Evolutionary conservation across 2,113 vertebrate species (phyloP).

Genomic region (Enhydra lutris): DNA sequence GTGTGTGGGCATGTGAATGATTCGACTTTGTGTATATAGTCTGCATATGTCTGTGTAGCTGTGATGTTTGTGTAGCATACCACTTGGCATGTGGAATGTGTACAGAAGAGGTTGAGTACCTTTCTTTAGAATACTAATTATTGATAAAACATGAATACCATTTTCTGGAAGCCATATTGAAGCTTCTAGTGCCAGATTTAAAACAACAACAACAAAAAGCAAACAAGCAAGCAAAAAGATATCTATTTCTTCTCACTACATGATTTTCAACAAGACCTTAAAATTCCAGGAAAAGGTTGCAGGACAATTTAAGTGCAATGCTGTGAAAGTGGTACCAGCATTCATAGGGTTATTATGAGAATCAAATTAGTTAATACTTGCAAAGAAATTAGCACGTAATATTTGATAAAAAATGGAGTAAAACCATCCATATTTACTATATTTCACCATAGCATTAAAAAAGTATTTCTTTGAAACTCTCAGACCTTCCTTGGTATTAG

Average conservation of each 20-base stretch:
- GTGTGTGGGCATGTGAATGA: background rate
- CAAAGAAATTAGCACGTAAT: background rate
- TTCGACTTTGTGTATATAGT: background rate
- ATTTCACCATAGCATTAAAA: background rate
- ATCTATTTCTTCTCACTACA: background rate
- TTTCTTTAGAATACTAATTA: conserved; percentile 58
- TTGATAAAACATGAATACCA: conserved; percentile 22
- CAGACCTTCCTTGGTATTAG: background rate
- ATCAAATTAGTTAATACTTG: background rate
- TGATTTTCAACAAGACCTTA: background rate
- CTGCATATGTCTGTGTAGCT: conserved; percentile 25
- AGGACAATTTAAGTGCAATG: background rate
- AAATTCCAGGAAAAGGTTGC: background rate
- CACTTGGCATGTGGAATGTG: background rate
- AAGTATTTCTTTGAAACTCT: background rate
- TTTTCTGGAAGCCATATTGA: background rate
- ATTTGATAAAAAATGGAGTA: background rate
- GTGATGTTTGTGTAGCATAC: conserved; percentile 23
- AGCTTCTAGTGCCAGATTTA: background rate
- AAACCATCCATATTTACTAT: background rate
- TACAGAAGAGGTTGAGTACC: background rate
- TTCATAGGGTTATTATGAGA: background rate
- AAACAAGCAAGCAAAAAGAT: background rate
- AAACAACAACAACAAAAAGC: background rate
- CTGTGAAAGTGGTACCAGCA: background rate